phyloP scores from a whole-genome alignment of 2,888 invertebrate species.

The Heteropelma amictum region DNA sequence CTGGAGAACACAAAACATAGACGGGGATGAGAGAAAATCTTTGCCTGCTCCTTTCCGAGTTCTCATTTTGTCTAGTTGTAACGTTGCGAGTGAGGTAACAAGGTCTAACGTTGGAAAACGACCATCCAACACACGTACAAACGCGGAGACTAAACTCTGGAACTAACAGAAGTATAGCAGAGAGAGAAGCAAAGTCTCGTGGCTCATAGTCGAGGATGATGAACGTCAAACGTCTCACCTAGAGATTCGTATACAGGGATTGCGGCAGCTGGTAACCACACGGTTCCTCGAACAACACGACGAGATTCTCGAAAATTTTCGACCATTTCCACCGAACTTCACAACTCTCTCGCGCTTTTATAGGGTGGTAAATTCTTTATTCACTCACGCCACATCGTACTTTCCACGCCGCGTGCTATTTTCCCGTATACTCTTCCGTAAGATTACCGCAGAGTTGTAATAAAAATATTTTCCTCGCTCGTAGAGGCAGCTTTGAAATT shows the following conservation, averaged over 20 bases:
- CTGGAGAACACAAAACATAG: conserved; percentile 31
- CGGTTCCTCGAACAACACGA: conserved; percentile 6
- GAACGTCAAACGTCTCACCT: conserved; percentile 48
- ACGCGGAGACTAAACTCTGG: conserved; percentile 44
- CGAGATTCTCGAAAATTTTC: conserved; percentile 21
- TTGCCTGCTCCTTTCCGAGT: conserved; percentile 24
- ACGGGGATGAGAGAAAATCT: conserved; percentile 46
- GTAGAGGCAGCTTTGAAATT: background rate
- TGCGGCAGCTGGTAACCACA: conserved; percentile 32
- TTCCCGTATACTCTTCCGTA: background rate
- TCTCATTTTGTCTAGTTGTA: conserved; percentile 14
- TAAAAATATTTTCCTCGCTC: too few relatives aligned
- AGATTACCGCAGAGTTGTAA: too few relatives aligned
- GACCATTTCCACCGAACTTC: conserved; percentile 23
- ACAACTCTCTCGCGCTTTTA: conserved; percentile 12
- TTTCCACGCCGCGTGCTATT: conserved; percentile 25
- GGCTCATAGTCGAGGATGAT: conserved; percentile 39
- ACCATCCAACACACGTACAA: conserved; percentile 14
- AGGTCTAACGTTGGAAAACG: conserved; percentile 40
- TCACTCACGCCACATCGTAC: background rate
- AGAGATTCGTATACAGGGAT: conserved; percentile 44
- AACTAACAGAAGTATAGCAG: conserved; percentile 30
- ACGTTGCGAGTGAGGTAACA: conserved; percentile 4
- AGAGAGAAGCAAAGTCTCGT: conserved; percentile 35
- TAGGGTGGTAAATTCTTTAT: conserved; percentile 33